phyloP scores from a whole-genome alignment of 2,797 vertebrate genomes.

The Phrynocephalus guinanensis region DNA sequence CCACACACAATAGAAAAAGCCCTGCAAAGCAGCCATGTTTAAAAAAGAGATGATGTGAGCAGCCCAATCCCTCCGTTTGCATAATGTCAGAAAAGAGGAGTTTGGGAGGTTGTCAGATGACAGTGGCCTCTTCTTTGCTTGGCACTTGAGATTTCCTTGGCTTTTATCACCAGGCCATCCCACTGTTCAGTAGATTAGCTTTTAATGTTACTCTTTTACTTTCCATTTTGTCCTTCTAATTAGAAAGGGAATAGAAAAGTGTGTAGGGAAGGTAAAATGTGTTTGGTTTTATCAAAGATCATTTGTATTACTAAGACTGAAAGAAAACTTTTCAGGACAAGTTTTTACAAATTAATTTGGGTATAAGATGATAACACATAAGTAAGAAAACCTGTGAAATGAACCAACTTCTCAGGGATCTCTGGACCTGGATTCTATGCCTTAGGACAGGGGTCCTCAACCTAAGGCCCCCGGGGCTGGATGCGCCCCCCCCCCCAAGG shows the following conservation, averaged over 20 bases:
- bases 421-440: background rate
- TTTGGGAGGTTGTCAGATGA: background rate
- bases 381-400: background rate
- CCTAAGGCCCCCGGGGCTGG: too few relatives aligned
- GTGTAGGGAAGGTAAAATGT: background rate
- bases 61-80: constrained; percentile 49
- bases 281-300: background rate
- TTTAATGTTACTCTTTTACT: background rate
- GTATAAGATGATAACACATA: too few relatives aligned
- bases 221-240: background rate
- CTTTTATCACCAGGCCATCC: background rate
- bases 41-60: constrained; percentile 60
- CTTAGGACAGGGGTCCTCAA: too few relatives aligned
- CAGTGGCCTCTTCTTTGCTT: constrained; percentile 14
- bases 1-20: constrained; percentile 18
- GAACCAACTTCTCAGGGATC: background rate
- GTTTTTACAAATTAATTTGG: background rate
- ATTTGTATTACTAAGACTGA: background rate
- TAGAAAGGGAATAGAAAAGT: background rate
- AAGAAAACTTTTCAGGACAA: background rate
- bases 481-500: too few relatives aligned
- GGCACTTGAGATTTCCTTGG: background rate
- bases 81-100: constrained; percentile 44
- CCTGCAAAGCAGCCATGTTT: constrained; percentile 33
- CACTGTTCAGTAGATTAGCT: background rate